Conservation (phyloP, 2,888 invertebrate genomes). For the Dasypogon diadema region DNA sequence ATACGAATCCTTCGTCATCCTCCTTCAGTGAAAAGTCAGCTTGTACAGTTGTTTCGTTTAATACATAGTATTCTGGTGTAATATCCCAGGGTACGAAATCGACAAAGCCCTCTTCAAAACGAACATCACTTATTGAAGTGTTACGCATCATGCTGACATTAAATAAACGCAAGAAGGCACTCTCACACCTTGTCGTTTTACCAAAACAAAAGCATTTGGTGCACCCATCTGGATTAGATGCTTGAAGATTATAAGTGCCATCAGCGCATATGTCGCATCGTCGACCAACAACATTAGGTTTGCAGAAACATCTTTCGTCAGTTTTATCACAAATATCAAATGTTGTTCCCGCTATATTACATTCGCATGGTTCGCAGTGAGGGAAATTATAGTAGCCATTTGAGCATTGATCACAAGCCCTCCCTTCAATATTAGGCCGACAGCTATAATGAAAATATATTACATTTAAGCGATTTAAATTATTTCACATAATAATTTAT, state of each 20-base stretch:
- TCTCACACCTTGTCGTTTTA: slow-evolving; percentile 86
- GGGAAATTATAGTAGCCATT: slow-evolving; percentile 91
- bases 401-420: slow-evolving; percentile 89
- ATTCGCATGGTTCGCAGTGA: slow-evolving; percentile 85
- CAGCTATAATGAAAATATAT: slow-evolving; percentile 71
- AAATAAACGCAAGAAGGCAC: slow-evolving; percentile 75
- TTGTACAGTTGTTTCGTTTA: slow-evolving; percentile 66
- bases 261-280: slow-evolving; percentile 88
- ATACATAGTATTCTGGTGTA: slow-evolving; percentile 60
- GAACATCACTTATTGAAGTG: slow-evolving; percentile 61
- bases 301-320: slow-evolving; percentile 79
- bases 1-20: slow-evolving; percentile 62
- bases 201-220: slow-evolving; percentile 98
- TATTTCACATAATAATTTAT: neutral
- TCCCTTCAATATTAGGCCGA: slow-evolving; percentile 86
- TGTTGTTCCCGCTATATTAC: slow-evolving; percentile 85
- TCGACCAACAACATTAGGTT: slow-evolving; percentile 78
- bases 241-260: slow-evolving; percentile 91
- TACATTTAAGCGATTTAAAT: neutral
- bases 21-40: slow-evolving; percentile 65
- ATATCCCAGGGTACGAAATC: slow-evolving; percentile 61
- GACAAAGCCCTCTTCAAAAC: slow-evolving; percentile 51
- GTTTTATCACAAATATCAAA: slow-evolving; percentile 88
- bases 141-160: slow-evolving; percentile 66
- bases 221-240: slow-evolving; percentile 88